Base-by-base conservation (phyloP, 2,797 vertebrate genomes). In the Glossophaga mutica region DNA sequence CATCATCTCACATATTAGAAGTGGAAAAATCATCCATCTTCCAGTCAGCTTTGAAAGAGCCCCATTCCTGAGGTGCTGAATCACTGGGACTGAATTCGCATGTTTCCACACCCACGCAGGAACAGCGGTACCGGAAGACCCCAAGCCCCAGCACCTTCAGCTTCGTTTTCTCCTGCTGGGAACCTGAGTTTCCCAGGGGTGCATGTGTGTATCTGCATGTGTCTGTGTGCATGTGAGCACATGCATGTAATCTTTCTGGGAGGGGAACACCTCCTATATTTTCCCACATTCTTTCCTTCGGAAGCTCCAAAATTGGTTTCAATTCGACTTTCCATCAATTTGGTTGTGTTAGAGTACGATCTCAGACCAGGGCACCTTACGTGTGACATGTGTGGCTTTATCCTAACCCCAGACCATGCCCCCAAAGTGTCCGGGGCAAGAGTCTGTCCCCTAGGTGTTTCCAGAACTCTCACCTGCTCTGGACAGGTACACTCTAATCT, bases 1-100 rank as follows among this genome's bases (percentile, higher is more conserved):
- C 81, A 96, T 96, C 93, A 88, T 93, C 90, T 96, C 89, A 95
- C 95, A 95, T 97, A 97, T 93, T 97, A 96, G 96, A 97, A 71
- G 50, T 76, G 46, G 89, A 55, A 93, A 96, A 96, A 71, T 59
- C 90, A 97, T 95, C 89, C 81, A n/a, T 97, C 96, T 94, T 91
- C 89, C 79, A 92, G 93, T 90, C 96, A 93, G 37, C 37, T 95
- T 76, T 92, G 73, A 90, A 95, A 95, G 84, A 82, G 70, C 52
- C 44, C 52, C 22, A 9, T 85, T 81, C 86, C 52, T 76, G 84
- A 88, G 91, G 50, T 83, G 11, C 71, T 89, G 67, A 94, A 87
- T 86, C 57, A 74, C 46, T 39, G 83, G 68, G 67, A 39, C 12
- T 81, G 84, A 86, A 79, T 97, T 83, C 55, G 32, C 76, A 77